Evolutionary conservation across 2,888 invertebrate species (phyloP).

Genomic region (Athripsodes cinereus): DNA sequence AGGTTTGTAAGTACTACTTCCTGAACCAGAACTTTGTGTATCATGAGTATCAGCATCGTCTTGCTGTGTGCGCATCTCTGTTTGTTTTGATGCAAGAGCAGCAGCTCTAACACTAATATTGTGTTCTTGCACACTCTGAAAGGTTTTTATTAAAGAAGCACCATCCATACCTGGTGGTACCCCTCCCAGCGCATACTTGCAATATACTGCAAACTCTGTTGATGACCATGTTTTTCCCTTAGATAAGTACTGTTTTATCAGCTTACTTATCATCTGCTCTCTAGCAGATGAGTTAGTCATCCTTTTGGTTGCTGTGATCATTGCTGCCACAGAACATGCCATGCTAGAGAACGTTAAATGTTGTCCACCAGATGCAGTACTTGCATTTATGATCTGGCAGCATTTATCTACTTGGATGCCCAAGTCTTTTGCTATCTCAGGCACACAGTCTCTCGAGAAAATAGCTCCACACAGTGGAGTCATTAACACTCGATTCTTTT

Average conservation of each 20-base stretch:
- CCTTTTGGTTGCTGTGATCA: neutral
- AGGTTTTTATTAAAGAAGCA: neutral
- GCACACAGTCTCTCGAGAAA: neutral
- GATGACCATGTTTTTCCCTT: neutral
- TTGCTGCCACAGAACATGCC: neutral
- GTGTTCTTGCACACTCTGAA: neutral
- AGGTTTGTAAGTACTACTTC: too few species aligned
- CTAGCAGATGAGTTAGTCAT: neutral
- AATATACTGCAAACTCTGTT: neutral
- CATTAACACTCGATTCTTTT: neutral
- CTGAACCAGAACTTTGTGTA: too few species aligned
- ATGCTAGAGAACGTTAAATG: neutral
- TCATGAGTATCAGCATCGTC: too few species aligned
- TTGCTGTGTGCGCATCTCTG: too few species aligned
- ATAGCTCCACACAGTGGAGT: neutral
- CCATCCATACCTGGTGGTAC: neutral
- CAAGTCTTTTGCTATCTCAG: neutral
- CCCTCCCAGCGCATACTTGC: neutral
- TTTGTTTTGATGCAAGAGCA: too few species aligned
- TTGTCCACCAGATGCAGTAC: neutral
- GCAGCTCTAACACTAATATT: too few species aligned
- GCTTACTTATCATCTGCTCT: neutral
- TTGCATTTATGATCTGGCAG: neutral
- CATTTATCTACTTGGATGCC: neutral
- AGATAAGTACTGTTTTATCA: neutral